These are phyloP conservation scores for Osmerus mordax DNA, from an alignment of 2,113 vertebrate species.

Conservation along the genomic window DNA sequence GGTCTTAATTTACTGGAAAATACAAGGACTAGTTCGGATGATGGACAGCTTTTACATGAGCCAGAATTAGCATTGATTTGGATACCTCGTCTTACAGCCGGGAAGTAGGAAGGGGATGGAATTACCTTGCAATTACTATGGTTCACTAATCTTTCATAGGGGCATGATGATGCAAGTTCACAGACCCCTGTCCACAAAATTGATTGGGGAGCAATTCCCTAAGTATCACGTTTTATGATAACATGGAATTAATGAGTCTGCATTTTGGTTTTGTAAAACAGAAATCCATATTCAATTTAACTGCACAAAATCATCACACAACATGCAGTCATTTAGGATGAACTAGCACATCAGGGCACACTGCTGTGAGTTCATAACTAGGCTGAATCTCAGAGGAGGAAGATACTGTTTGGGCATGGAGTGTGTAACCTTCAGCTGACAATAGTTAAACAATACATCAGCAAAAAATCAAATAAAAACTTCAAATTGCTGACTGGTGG, in stretches of 20 bases:
- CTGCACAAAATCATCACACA: neutral
- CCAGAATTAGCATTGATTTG: conserved; percentile 44
- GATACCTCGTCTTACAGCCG: conserved; percentile 24
- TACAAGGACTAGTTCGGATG: conserved; percentile 34
- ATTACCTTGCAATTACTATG: conserved; percentile 25
- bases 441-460: conserved; percentile 23
- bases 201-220: conserved; percentile 7
- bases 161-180: neutral
- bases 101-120: conserved; percentile 24
- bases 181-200: neutral
- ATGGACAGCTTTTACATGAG: conserved; percentile 33
- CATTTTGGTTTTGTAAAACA: neutral
- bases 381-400: neutral
- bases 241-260: conserved; percentile 8
- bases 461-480: conserved; percentile 22
- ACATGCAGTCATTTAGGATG: too few relatives aligned
- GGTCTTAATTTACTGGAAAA: conserved; percentile 36
- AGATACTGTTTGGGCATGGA: neutral
- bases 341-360: neutral
- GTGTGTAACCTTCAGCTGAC: conserved; percentile 17
- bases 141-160: conserved; percentile 15
- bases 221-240: conserved; percentile 11
- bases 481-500: conserved; percentile 32
- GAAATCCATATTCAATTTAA: conserved; percentile 8
- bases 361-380: neutral